Base-by-base conservation (phyloP, 2,797 vertebrate genomes). In the Galago senegalensis region DNA sequence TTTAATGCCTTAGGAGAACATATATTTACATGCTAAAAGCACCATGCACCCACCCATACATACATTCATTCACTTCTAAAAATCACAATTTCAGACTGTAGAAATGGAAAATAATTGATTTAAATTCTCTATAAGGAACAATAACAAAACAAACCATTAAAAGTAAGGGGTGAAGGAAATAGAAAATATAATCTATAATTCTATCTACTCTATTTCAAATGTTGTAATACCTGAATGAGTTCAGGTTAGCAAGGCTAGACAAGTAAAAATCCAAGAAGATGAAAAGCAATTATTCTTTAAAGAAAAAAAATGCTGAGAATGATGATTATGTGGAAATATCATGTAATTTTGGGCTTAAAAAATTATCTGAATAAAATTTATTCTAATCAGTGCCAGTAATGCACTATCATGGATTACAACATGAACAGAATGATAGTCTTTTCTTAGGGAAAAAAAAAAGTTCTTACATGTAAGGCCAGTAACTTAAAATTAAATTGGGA, bases 41-140 rank as follows among this genome's bases (percentile, higher is more conserved):
- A 25, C 23, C 40, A 90, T 43, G 79, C 3, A 88, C 0, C 21
- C 3, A 88, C 5, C 37, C 13, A 88, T 37, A 80, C 9, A 58
- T 21, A 86, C 3, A 81, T 14, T 61, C 25, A 89, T 67, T 88
- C 46, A 92, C 7, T 49, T 7, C 60, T 80, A 60, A 20, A 53
- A 77, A 69, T 2, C 69, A 53, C 0, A 79, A 73, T 94, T 91
- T 91, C 25, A 65, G 40, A 89, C 14, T 86, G 53, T 5, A 93
- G 65, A 91, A 46, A 91, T 20, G 10, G 17, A 79, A 87, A 77
- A 53, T 0, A 56, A 10, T 21, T 63, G n/a, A 89, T 63, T 69
- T 10, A 87, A 95, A 79, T 83, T 96, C 73, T 61, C 60, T 77
- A 69, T 76, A 61, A 86, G 27, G 27, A 91, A 20, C 87, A 34